Conservation (phyloP, 2,888 invertebrate species). For the Chironomus tentans region DNA sequence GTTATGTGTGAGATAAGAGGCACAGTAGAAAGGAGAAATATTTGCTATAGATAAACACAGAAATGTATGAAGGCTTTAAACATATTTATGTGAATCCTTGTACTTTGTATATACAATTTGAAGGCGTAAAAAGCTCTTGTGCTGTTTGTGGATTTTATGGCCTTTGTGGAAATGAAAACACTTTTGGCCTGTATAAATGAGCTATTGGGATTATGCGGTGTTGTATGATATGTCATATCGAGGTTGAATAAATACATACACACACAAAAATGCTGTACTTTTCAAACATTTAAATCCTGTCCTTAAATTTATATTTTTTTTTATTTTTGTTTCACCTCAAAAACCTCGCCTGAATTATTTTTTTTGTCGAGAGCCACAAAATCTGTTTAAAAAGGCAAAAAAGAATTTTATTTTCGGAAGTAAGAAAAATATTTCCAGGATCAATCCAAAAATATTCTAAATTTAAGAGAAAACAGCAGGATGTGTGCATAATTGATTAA, state of each 20-base stretch:
- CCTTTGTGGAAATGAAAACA: neutral
- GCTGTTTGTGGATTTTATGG: neutral
- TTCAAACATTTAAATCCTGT: too few species aligned
- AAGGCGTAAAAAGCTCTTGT: neutral
- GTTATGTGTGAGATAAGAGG: neutral
- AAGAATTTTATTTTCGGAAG: too few species aligned
- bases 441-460: too few species aligned
- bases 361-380: too few species aligned
- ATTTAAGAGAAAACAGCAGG: too few species aligned
- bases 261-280: too few species aligned
- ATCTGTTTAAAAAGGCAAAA: too few species aligned
- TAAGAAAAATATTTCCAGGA: too few species aligned
- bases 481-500: too few species aligned
- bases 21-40: neutral
- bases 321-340: too few species aligned
- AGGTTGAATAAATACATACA: neutral
- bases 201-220: neutral
- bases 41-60: slow-evolving; percentile 16
- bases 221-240: neutral
- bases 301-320: too few species aligned
- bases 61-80: slow-evolving; percentile 14
- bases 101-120: neutral
- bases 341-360: too few species aligned
- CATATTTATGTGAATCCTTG: slow-evolving; percentile 8
- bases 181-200: neutral